These are phyloP conservation scores for Scaptomyza reducta DNA, from an alignment of 2,888 invertebrate species.

Conservation along the genomic window DNA sequence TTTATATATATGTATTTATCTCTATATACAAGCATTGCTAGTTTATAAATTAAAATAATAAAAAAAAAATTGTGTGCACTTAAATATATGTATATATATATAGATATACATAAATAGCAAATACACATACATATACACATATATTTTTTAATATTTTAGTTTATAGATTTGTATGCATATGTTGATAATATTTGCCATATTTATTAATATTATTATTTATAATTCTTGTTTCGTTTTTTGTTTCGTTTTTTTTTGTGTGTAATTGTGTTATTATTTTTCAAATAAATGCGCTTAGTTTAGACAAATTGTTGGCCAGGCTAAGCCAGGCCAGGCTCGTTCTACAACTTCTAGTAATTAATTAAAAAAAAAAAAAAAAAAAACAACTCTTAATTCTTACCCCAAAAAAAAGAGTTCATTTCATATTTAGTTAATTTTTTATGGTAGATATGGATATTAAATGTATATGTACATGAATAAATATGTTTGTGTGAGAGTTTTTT, in stretches of 20 bases:
- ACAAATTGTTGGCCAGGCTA: constrained; percentile 54
- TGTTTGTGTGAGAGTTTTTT: constrained; percentile 29
- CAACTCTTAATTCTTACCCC: constrained; percentile 41
- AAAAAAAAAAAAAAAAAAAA: constrained; percentile 43
- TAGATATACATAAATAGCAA: not conserved
- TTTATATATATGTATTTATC: not conserved
- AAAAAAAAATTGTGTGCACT: constrained; percentile 35
- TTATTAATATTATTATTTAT: constrained; percentile 1
- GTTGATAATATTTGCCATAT: constrained; percentile 38
- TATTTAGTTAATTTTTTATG: constrained; percentile 17
- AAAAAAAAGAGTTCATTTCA: constrained; percentile 50
- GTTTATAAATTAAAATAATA: constrained; percentile 57
- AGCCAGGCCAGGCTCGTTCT: constrained; percentile 37
- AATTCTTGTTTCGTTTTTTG: not conserved
- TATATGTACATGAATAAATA: constrained; percentile 70
- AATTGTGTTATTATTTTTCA: constrained; percentile 11
- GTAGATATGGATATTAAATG: constrained; percentile 28
- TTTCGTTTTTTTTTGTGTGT: not conserved
- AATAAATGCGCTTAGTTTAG: constrained; percentile 39
- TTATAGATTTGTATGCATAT: constrained; percentile 37
- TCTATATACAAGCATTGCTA: constrained; percentile 74
- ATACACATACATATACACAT: not conserved
- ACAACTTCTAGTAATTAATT: constrained; percentile 43
- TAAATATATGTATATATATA: constrained; percentile 6
- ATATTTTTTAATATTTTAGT: constrained; percentile 17